Evolutionary conservation across 2,113 vertebrate species (phyloP), one percentile per base, ranked within the genome.

Genomic region (Pithys albifrons): DNA sequence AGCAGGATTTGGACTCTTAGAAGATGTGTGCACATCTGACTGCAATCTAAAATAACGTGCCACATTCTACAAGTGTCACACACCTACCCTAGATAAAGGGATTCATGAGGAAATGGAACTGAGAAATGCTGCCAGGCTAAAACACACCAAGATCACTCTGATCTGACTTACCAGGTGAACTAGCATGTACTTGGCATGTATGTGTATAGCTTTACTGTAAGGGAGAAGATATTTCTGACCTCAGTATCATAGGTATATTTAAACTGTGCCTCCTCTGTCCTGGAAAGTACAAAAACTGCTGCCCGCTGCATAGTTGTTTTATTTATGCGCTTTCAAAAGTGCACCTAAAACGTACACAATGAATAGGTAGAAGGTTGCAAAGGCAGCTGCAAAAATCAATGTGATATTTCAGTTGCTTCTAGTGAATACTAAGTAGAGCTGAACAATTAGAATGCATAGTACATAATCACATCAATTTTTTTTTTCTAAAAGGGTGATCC

Each of bases 21-120:
- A 85, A 75, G 37, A 33, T 37, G 17, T 2, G 8, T 52, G 18
- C 15, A 9, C 0, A 1, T 48, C 37, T 61, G 17, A 19, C 46
- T 66, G 46, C 35, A 45, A 35, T 41, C 49, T 54, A 76, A 83
- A 91, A 52, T 39, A 72, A 41, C 6, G 9, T 16, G 18, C 27
- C 33, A 17, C 14, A 6, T 85, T 75, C 48, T 72, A 35, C 49
- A 72, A 67, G 15, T 45, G 41, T 73, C 49, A 51, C 33, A 22
- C 0, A 0, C 41, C 11, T 29, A 25, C n/a, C 9, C 16, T 51
- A 28, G 33, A 6, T 2, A 20, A 4, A 54, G 25, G 15, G 31
- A 14, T 28, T 75, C 22, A 10, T 76, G 16, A 70, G 67, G 46
- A 88, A 85, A 41, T 24, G 0, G 1, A 62, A 35, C 13, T 41